phyloP scores from a whole-genome alignment of 92 coral and sea anemone genomes.

The Diadumene lineata region DNA sequence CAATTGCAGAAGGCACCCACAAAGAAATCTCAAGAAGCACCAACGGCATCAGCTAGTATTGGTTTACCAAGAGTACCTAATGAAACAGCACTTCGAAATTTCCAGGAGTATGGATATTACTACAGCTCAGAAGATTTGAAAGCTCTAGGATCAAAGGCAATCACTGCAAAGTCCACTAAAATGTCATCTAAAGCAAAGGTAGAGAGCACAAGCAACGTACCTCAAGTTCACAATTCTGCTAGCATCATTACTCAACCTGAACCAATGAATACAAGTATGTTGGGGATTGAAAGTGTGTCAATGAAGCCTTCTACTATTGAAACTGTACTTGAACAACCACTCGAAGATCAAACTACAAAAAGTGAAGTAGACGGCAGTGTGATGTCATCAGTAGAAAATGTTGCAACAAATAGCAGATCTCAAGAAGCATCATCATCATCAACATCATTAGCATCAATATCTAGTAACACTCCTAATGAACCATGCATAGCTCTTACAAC shows the following conservation, averaged over 20 bases:
- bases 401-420: neutral
- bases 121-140: slow-evolving; percentile 22
- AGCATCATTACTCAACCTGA: neutral
- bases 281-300: no score
- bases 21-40: slow-evolving; percentile 6
- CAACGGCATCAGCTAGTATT: neutral
- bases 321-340: neutral
- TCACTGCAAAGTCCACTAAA: slow-evolving; percentile 9
- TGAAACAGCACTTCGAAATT: slow-evolving; percentile 16
- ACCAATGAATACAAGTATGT: neutral
- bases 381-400: neutral
- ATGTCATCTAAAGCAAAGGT: slow-evolving; percentile 1
- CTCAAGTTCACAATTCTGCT: neutral
- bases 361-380: neutral
- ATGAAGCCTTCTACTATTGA: no score
- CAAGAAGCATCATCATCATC: neutral
- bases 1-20: neutral
- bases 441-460: no score
- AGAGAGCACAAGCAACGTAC: neutral
- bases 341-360: neutral
- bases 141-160: slow-evolving; percentile 15
- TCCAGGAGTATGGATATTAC: slow-evolving; percentile 26
- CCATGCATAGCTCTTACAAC: no score
- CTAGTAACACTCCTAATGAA: no score
- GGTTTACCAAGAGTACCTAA: slow-evolving; percentile 8